These are phyloP conservation scores for Thera britannica DNA, from an alignment of 2,888 invertebrate genomes.

Conservation along the genomic window DNA sequence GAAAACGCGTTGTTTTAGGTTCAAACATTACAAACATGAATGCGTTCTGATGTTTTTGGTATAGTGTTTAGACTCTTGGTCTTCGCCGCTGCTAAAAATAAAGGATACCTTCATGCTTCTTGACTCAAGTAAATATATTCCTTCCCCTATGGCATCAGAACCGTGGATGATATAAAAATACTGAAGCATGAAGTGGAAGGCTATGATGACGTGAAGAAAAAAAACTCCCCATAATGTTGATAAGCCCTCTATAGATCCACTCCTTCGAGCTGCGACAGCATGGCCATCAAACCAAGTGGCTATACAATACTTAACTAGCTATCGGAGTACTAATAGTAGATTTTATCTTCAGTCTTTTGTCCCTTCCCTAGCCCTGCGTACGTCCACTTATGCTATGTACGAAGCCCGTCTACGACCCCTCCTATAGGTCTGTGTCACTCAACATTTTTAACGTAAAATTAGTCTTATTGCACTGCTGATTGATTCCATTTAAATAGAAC, in stretches of 20 bases:
- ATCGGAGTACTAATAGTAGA: conserved; percentile 31
- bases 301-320: conserved; percentile 22
- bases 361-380: conserved; percentile 21
- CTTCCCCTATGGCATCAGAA: no score
- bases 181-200: neutral
- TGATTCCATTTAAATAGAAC: conserved; percentile 1
- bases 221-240: neutral
- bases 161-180: neutral
- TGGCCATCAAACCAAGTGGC: conserved; percentile 30
- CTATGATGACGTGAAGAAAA: neutral
- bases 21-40: no score
- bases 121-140: no score
- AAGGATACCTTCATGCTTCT: no score
- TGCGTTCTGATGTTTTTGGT: no score
- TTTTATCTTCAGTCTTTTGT: conserved; percentile 31
- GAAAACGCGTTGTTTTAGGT: no score
- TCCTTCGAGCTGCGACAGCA: conserved; percentile 17
- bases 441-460: conserved; percentile 6
- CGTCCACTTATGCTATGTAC: conserved; percentile 26
- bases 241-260: conserved; percentile 8
- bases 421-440: conserved; percentile 13
- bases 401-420: conserved; percentile 18
- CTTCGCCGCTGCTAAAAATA: no score
- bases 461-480: neutral
- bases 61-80: no score